Evolutionary conservation across 2,888 invertebrate genomes (phyloP).

Genomic region (Dolichopus griseipennis): DNA sequence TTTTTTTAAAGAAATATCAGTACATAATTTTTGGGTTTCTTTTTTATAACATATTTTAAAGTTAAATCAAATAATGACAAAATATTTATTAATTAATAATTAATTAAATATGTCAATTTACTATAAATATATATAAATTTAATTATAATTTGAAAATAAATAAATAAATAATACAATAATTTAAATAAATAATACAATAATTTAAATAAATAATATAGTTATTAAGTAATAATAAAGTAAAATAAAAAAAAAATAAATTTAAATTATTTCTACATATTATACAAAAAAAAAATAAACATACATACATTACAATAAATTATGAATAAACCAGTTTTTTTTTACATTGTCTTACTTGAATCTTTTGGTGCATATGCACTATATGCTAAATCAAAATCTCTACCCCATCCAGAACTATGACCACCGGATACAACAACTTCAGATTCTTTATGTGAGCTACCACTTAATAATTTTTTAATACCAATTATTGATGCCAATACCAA

Average conservation of each 20-base stretch:
- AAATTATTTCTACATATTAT: background rate
- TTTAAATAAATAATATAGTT: too few relatives aligned
- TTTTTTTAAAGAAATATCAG: too few relatives aligned
- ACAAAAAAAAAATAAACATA: background rate
- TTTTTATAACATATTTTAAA: too few relatives aligned
- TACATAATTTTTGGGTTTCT: too few relatives aligned
- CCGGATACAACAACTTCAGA: slow-evolving; percentile 65
- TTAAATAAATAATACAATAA: too few relatives aligned
- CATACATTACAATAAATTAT: background rate
- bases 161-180: too few relatives aligned
- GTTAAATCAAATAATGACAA: too few relatives aligned
- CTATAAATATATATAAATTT: too few relatives aligned
- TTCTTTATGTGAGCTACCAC: slow-evolving; percentile 54
- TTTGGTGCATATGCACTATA: slow-evolving; percentile 49
- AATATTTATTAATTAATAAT: too few relatives aligned
- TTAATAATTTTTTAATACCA: slow-evolving; percentile 72
- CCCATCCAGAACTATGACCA: slow-evolving; percentile 66
- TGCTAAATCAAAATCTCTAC: slow-evolving; percentile 54
- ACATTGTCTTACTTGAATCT: slow-evolving; percentile 28
- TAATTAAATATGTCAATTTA: too few relatives aligned
- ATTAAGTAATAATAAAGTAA: too few relatives aligned
- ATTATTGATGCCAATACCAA: slow-evolving; percentile 74
- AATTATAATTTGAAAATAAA: too few relatives aligned
- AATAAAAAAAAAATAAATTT: background rate
- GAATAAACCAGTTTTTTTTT: background rate